Base-by-base conservation (phyloP, 2,888 invertebrate genomes). In the Xestia sexstrigata region DNA sequence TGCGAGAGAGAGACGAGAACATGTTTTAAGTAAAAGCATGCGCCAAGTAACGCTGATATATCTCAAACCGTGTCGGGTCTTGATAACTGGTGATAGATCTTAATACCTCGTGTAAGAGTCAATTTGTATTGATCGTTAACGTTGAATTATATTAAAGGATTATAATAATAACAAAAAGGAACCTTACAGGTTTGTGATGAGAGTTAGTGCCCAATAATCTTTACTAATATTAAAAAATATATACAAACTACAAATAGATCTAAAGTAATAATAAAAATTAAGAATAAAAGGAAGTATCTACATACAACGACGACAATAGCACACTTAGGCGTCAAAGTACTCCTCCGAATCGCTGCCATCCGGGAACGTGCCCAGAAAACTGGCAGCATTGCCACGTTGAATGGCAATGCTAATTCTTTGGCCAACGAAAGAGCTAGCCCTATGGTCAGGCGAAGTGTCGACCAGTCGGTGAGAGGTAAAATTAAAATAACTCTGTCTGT, bases 181-280 rank as follows among this genome's bases (percentile, higher is more conserved):
- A 47, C 39, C 20, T 23, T 9, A 49, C 8, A 62, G 67, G 72
- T 80, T 84, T 75, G 69, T 76, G 75, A 80, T 81, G 75, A 45
- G 23, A 63, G 17, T 62, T 52, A 73, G 62, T 60, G 42, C 39
- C 42, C 78, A 20, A 26, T 30, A 58, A 55, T 17, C 1, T 4
- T 30, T 73, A 73, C 1, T 23, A 23, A 26, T 52, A 73, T 49
- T 73, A 73, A 8, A 58, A 58, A 55, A n/a, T 23, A 49, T 49
- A 49, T 49, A 49, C 49, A 49, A 49, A 49, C 49, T 49, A 49
- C 49, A 49, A 49, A 49, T 49, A 49, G 8, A 9, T 49, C 20
- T 23, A 49, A 20, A 23, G 23, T 49, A 23, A 49, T 49, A 55
- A 26, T 55, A 13, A n/a, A 55, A 55, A 55, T 55, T 13, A n/a